Evolutionary conservation across 2,888 invertebrate species (phyloP).

Genomic region (Priocnemis perturbator): DNA sequence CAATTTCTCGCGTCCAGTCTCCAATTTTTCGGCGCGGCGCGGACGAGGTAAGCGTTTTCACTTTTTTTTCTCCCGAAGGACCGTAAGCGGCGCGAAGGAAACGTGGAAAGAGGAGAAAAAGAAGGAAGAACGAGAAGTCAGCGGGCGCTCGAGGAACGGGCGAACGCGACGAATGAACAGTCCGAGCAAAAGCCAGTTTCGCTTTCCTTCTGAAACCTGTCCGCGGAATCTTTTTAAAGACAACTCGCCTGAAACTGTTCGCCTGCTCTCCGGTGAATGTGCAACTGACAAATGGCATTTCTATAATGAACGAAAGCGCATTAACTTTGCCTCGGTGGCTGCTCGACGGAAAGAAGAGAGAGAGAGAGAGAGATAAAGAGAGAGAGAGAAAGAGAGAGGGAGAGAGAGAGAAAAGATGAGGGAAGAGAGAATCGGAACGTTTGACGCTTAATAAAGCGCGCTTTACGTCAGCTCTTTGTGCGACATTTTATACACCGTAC

Average conservation of each 20-base stretch:
- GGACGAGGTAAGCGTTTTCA: no score
- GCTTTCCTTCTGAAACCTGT: constrained; percentile 36
- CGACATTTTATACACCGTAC: no score
- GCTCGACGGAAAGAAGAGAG: no score
- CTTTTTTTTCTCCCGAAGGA: no score
- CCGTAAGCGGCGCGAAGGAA: neutral
- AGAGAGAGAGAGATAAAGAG: no score
- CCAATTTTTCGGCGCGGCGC: neutral
- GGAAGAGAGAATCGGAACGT: neutral
- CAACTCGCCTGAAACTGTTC: neutral
- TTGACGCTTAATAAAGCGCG: neutral
- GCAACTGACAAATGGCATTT: constrained; percentile 1
- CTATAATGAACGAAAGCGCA: neutral
- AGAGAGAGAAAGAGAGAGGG: neutral
- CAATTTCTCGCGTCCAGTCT: neutral
- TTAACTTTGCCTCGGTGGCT: neutral
- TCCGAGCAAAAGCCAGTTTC: constrained; percentile 20
- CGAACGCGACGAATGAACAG: neutral
- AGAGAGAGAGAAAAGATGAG: neutral
- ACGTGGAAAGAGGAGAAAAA: neutral
- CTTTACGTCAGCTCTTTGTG: neutral
- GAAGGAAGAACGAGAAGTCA: neutral
- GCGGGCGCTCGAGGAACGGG: neutral
- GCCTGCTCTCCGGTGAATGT: neutral
- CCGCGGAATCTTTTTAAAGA: constrained; percentile 25